phyloP scores from a whole-genome alignment of 2,888 invertebrate species.

The Hirudinaria manillensis region DNA sequence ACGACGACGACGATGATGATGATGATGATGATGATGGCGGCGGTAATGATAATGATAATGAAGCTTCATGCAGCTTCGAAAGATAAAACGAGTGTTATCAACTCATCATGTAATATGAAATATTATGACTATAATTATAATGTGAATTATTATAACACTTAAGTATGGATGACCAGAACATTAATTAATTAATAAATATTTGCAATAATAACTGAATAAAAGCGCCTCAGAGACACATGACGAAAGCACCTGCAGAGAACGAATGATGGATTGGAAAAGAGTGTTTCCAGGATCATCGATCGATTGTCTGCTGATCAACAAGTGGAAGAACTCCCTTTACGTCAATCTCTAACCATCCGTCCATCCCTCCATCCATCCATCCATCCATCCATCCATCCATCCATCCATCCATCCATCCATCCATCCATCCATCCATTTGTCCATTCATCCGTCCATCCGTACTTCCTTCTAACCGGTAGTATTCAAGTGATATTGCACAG shows the following conservation, averaged over 20 bases:
- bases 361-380: background rate
- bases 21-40: conserved; percentile 12
- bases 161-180: too few relatives aligned
- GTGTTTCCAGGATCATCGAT: background rate
- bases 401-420: conserved; percentile 10
- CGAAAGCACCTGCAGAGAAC: background rate
- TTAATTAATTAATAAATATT: too few relatives aligned
- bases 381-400: conserved; percentile 7
- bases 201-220: too few relatives aligned
- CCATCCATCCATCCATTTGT: background rate
- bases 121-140: too few relatives aligned
- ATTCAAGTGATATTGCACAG: too few relatives aligned
- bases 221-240: too few relatives aligned
- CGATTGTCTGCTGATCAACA: background rate
- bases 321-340: background rate
- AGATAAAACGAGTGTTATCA: background rate
- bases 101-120: background rate
- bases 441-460: background rate
- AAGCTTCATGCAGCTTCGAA: background rate
- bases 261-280: background rate
- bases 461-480: too few relatives aligned
- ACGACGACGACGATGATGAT: conserved; percentile 12
- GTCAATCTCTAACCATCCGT: background rate
- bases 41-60: conserved; percentile 10
- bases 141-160: too few relatives aligned